Conservation (phyloP, 2,888 invertebrate genomes). For the Drosophila mimica region DNA sequence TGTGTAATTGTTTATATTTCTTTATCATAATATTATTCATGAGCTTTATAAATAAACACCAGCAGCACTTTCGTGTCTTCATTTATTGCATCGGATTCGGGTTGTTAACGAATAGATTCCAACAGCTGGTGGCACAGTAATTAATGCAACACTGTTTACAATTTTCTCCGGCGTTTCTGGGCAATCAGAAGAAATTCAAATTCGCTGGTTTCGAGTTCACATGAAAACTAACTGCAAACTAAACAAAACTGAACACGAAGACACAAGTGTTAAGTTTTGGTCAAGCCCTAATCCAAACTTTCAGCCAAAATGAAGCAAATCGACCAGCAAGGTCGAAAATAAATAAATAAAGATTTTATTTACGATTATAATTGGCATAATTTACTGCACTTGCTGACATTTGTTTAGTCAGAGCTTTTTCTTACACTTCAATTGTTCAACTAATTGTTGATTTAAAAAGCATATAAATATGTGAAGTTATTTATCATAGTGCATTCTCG, state of each 20-base stretch:
- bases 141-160: not conserved
- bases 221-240: conserved; percentile 18
- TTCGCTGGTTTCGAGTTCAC: conserved; percentile 12
- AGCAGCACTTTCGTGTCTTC: not conserved
- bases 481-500: not conserved
- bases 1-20: not conserved
- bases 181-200: not conserved
- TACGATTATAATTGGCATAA: not conserved
- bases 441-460: not conserved
- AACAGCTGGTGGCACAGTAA: conserved; percentile 9
- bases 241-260: conserved; percentile 9
- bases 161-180: too few species aligned
- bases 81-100: not conserved
- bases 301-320: not conserved
- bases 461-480: not conserved
- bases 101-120: not conserved
- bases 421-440: not conserved
- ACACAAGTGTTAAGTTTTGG: not conserved
- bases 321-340: not conserved
- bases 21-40: not conserved
- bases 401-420: conserved; percentile 19
- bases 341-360: not conserved
- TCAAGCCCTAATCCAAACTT: conserved; percentile 21
- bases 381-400: conserved; percentile 21
- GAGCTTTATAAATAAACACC: not conserved